phyloP scores from a whole-genome alignment of 2,113 vertebrate species.

The Otis tarda region DNA sequence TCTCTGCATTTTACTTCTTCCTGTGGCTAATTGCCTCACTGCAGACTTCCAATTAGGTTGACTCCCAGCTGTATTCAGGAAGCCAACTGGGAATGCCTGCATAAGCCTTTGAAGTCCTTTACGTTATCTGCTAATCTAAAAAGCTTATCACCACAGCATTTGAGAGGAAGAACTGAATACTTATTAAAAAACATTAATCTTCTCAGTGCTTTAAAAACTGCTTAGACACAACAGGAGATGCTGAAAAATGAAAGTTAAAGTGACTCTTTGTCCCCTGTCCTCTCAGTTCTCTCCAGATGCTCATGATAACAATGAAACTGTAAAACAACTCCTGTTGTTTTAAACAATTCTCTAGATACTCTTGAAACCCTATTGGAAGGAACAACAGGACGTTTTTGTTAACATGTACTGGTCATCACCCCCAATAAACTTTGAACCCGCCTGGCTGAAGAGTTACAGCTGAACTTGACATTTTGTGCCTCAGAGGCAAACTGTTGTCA shows the following conservation, averaged over 20 bases:
- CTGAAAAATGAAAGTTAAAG: not conserved
- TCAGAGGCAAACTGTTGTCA: not conserved
- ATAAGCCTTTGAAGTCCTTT: constrained; percentile 46
- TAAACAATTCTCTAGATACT: not conserved
- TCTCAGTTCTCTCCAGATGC: not conserved
- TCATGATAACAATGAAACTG: not conserved
- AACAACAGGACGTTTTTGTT: not conserved
- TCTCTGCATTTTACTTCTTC: constrained; percentile 23
- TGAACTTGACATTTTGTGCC: not conserved
- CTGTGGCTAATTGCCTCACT: constrained; percentile 23
- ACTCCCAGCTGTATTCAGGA: constrained; percentile 26
- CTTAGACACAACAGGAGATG: not conserved
- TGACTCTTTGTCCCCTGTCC: not conserved
- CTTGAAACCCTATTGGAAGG: not conserved
- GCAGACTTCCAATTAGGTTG: constrained; percentile 27
- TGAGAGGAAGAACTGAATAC: constrained; percentile 23
- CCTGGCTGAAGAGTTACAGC: not conserved
- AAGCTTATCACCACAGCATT: not conserved
- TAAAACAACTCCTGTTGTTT: not conserved
- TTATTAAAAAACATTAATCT: constrained; percentile 19
- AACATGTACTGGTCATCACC: not conserved
- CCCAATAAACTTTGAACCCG: not conserved
- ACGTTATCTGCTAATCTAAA: constrained; percentile 48
- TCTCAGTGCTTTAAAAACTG: not conserved
- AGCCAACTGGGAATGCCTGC: not conserved